phyloP scores from a whole-genome alignment of 2,113 vertebrate genomes.

The Protomyctophum bolini region DNA sequence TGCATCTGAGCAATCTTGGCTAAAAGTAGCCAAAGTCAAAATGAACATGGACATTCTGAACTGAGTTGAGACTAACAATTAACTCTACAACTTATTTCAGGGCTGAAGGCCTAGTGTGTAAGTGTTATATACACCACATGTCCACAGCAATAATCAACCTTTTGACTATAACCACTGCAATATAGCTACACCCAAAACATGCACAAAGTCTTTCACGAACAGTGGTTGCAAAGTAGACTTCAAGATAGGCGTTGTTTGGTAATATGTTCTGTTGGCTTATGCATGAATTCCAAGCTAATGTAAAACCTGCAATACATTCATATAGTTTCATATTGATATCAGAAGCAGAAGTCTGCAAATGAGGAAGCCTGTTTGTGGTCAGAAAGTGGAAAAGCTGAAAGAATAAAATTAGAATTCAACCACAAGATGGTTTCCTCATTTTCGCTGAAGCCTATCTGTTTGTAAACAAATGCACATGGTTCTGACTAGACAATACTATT shows the following conservation, averaged over 20 bases:
- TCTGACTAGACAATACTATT: conserved; percentile 6
- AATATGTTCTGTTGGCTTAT: no score
- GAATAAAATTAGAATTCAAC: conserved; percentile 2
- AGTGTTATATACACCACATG: no score
- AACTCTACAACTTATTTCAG: no score
- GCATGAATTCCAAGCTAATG: background rate
- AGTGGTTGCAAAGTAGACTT: no score
- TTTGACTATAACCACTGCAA: no score
- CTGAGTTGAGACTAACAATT: no score
- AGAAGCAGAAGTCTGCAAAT: conserved; percentile 63
- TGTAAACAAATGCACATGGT: conserved; percentile 67
- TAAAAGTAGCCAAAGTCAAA: background rate
- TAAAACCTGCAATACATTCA: background rate
- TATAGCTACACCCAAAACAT: no score
- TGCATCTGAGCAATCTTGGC: background rate
- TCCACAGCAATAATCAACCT: no score
- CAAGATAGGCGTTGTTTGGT: background rate
- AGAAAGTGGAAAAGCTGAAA: conserved; percentile 31
- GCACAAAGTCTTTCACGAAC: no score
- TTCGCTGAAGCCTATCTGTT: background rate
- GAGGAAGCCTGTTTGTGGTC: conserved; percentile 64
- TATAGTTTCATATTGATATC: background rate
- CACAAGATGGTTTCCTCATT: conserved; percentile 26
- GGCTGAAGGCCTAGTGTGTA: background rate
- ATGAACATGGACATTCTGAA: no score